Evolutionary conservation across 2,113 vertebrate genomes (phyloP), one percentile per base, ranked within the genome.

Genomic region (Clarias magur): DNA sequence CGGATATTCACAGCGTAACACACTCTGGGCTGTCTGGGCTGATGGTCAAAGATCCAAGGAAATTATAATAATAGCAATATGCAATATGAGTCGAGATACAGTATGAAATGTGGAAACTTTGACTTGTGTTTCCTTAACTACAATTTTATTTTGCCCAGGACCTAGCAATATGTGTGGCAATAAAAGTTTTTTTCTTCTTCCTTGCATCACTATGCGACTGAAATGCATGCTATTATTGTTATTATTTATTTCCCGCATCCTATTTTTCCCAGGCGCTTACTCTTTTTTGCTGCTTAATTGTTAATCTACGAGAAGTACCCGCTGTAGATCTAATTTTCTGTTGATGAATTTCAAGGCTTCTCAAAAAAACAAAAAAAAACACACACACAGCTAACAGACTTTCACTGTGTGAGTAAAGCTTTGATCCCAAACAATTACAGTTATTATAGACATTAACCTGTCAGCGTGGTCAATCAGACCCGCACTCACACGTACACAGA

Each of bases 371-470:
- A n/a, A 48, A 48, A 48, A 48, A 48, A 3, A 42, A 53, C 65
- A 25, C 12, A 42, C 85, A 23, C 85, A 80, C 73, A 87, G 78
- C n/a, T 88, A 89, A 93, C 72, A 65, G 78, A 86, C 75, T 89
- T 91, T 88, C 84, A 92, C 89, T 8, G 88, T 82, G 59, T 65
- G 83, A 85, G 89, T 70, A 88, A 90, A 82, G 86, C 91, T 92
- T 93, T 91, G 91, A 93, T 93, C 89, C 68, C 2, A 13, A 84
- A 88, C 90, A 92, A 94, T 94, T 93, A 92, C 87, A 88, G 91
- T 91, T 73, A 92, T 93, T 90, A 82, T 86, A 27, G 63, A 42
- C 84, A 7, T 82, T 78, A 83, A 89, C 75, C 75, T 82, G 88
- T 91, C 87, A 88, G 86, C 83, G 38, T 42, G 17, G 57, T 23